Evolutionary conservation across 2,888 invertebrate genomes (phyloP), one percentile per base, ranked within the genome.

Genomic region (Rhodophaea formosa): DNA sequence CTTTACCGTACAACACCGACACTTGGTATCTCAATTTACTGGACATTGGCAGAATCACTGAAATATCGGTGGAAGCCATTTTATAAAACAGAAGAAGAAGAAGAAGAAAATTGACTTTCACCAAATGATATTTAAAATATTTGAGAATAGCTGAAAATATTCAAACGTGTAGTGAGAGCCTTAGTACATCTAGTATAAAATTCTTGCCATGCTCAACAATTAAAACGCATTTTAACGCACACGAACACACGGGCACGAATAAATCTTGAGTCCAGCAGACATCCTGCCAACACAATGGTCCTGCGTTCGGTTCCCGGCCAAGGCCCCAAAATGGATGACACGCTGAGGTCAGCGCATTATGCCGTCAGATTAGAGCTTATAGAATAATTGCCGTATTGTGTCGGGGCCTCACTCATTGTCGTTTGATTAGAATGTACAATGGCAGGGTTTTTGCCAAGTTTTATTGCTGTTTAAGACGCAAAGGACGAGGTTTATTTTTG

Each of bases 241-340:
- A n/a, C n/a, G n/a, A n/a, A n/a, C n/a, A n/a, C n/a, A n/a, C n/a
- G 35, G 51, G 12, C 14, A 29, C 1, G 29, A 53, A 44, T 53
- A 44, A 53, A 53, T 53, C 53, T 53, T 5, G n/a, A 29, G 12
- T 12, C 17, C 46, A 1, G 8, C 46, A 2, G 8, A 46, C 30
- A 43, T 53, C 53, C 53, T 53, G 30, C 30, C 15, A 46, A 43
- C 43, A 53, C 53, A 53, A 53, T 53, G 16, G 43, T 43, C 43
- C 15, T 44, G 42, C 29, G 43, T 44, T 43, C 43, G 53, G 15
- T 51, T 51, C 51, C 51, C 53, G 53, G 43, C 44, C 53, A 53
- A 53, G 53, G 53, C 17, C 43, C 53, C 43, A 23, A 53, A 53
- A 53, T 53, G 30, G 53, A 53, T 53, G 53, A 53, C 44, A 53